Conservation (phyloP, 2,888 invertebrate genomes). For the Parthenolecanium corni region DNA sequence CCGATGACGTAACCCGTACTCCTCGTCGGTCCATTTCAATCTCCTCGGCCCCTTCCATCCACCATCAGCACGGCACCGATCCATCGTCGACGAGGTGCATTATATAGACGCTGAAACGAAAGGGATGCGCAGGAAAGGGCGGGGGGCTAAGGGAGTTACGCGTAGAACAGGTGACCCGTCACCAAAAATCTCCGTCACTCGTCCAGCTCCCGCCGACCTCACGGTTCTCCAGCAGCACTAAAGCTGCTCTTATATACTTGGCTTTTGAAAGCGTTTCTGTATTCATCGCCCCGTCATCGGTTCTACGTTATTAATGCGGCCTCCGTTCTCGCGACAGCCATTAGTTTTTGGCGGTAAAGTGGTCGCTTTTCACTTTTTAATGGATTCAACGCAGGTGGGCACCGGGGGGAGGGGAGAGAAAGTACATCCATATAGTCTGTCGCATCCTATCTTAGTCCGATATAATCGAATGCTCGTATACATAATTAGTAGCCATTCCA, state of each 20-base stretch:
- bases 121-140: no score
- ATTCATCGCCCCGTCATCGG: not conserved
- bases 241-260: not conserved
- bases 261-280: not conserved
- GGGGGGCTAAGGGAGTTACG: no score
- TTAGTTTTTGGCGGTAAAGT: constrained; percentile 9
- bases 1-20: constrained; percentile 6
- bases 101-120: no score
- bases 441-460: no score
- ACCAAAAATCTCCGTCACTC: not conserved
- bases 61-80: no score
- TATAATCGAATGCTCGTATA: no score
- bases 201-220: not conserved
- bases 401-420: no score
- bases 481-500: no score
- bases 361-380: constrained; percentile 17
- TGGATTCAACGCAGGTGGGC: not conserved
- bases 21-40: not conserved
- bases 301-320: constrained; percentile 9
- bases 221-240: not conserved
- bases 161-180: no score
- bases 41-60: no score
- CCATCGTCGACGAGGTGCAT: no score
- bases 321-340: constrained; percentile 9
- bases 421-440: no score